These are phyloP conservation scores for Sialia sialis DNA, from an alignment of 2,113 vertebrate genomes.

Conservation along the genomic window DNA sequence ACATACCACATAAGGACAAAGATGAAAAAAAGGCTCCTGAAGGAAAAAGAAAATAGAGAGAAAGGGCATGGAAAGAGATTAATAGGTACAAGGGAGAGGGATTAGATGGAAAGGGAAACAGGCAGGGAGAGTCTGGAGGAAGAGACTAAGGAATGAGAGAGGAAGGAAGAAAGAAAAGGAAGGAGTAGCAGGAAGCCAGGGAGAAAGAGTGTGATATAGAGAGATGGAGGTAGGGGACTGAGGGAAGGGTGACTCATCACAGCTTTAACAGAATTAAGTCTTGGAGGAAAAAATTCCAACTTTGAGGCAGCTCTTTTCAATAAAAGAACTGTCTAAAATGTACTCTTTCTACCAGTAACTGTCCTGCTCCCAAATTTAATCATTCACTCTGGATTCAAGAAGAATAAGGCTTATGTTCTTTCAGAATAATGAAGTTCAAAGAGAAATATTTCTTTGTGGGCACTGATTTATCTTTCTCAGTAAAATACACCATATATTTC, in stretches of 20 bases:
- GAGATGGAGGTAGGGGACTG: neutral
- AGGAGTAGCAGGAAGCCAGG: neutral
- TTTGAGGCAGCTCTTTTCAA: neutral
- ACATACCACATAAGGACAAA: neutral
- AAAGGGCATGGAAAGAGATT: neutral
- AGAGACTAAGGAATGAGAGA: neutral
- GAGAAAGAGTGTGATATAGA: neutral
- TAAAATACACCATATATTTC: rapidly evolving
- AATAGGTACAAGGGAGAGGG: neutral
- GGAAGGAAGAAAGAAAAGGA: neutral
- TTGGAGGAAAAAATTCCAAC: neutral
- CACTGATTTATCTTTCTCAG: neutral
- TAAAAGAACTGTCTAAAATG: neutral
- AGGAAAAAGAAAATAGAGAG: neutral
- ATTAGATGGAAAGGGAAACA: neutral
- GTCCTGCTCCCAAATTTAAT: neutral
- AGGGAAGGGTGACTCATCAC: neutral
- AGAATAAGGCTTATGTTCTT: neutral
- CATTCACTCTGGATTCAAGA: neutral
- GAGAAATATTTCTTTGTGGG: neutral
- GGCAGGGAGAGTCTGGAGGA: rapidly evolving
- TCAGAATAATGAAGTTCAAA: neutral
- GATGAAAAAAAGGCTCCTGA: neutral
- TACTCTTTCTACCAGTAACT: neutral
- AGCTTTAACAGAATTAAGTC: neutral